Conservation (phyloP, 1,140 invertebrate genomes). For the Microplitis demolitor region DNA sequence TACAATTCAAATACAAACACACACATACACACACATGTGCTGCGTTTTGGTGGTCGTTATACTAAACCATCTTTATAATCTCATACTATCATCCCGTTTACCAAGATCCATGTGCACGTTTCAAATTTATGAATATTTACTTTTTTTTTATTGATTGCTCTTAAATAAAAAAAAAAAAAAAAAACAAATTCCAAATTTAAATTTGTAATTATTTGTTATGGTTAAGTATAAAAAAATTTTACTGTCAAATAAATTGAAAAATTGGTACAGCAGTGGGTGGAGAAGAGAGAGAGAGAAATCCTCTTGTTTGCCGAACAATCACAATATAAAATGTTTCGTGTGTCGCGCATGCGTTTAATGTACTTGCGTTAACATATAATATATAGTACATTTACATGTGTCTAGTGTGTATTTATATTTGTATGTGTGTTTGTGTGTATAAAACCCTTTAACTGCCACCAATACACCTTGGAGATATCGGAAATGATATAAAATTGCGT, state of each 20-base stretch:
- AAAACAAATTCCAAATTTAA: neutral
- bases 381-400: neutral
- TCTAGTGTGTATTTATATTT: too few species aligned
- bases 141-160: neutral
- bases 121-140: constrained; percentile 6
- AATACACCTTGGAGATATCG: constrained; percentile 56
- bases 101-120: neutral
- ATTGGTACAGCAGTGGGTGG: neutral
- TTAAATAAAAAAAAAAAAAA: neutral
- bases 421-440: too few species aligned
- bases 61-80: neutral
- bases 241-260: too few species aligned
- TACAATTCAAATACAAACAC: constrained; percentile 1
- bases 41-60: constrained; percentile 20
- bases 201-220: too few species aligned
- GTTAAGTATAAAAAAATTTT: neutral
- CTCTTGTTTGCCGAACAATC: constrained; percentile 2
- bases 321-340: neutral
- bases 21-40: constrained; percentile 26
- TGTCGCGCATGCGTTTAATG: constrained; percentile 8
- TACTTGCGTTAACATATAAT: neutral
- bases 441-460: constrained; percentile 53
- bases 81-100: neutral
- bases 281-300: neutral
- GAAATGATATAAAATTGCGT: constrained; percentile 64